Base-by-base conservation (phyloP, 2,797 vertebrate genomes). In the Percopsis omiscomaycus region DNA sequence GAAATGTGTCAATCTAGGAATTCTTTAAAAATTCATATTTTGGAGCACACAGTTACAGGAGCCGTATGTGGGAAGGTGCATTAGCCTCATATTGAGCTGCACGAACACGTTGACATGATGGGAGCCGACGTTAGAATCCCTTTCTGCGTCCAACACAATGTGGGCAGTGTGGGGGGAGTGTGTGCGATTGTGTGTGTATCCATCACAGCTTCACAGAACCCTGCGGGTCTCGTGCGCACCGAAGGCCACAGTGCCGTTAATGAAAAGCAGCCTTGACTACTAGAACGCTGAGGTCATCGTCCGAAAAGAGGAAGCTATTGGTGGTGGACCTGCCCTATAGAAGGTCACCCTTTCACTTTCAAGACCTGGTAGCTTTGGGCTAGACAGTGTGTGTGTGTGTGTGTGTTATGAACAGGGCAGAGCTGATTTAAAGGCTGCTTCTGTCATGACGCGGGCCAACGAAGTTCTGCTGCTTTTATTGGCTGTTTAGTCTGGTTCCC, bases 241-340 rank as follows among this genome's bases (percentile, higher is more conserved):
- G 88, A 22, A 22, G 22, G 22, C 22, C 92, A 86, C 91, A 89
- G 92, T 90, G 47, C 89, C 88, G 93, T 92, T 94, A 89, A 94
- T 95, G 91, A 92, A 84, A 91, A 94, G 85, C 90, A 83, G 93
- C 85, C 77, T 72, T 22, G 69, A 61, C 46, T 59, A 61, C 37
- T 32, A 8, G 84, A 84, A 69, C 79, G 81, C 71, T 22, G 50
- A 83, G 88, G 89, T 90, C 88, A 89, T 89, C 86, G 68, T 70
- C 12, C 14, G 55, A 53, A 64, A 52, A 73, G 81, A 82, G 81
- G 85, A 89, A 85, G 85, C 85, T 75, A 86, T 80, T 66, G 86
- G 85, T 86, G 78, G 80, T 69, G 83, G 64, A 55, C 75, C 55
- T 66, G 72, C 69, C 74, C 50, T 73, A 51, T 22, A 22, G 22